These are phyloP conservation scores for Yoshiicerus persimilis DNA, from an alignment of 1,140 invertebrate genomes.

Conservation along the genomic window DNA sequence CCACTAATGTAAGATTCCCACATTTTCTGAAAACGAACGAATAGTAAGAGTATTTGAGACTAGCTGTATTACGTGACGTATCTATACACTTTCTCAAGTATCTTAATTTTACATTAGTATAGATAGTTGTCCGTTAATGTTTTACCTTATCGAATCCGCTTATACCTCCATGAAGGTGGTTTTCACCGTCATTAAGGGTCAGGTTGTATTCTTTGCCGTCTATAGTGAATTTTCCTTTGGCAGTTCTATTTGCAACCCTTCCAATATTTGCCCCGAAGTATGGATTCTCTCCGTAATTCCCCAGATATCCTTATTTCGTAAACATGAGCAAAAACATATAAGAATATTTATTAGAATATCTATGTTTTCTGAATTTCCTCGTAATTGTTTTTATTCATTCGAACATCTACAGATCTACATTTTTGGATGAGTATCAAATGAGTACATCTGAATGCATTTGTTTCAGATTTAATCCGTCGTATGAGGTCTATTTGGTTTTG, in stretches of 20 bases:
- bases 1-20: constrained; percentile 55
- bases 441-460: too few relatives aligned
- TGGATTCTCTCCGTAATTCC: constrained; percentile 59
- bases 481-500: too few relatives aligned
- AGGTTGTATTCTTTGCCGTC: constrained; percentile 70
- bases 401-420: too few relatives aligned
- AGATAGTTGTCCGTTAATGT: background rate
- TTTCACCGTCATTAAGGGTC: constrained; percentile 67
- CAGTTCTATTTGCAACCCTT: constrained; percentile 83
- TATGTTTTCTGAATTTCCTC: too few relatives aligned
- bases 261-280: constrained; percentile 89
- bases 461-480: too few relatives aligned
- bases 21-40: constrained; percentile 47
- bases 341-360: too few relatives aligned
- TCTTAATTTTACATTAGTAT: too few relatives aligned
- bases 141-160: constrained; percentile 81
- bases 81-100: background rate
- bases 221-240: constrained; percentile 67
- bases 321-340: background rate
- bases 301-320: constrained; percentile 63
- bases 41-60: background rate
- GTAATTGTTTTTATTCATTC: background rate
- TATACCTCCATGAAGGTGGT: constrained; percentile 77
- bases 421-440: too few relatives aligned
- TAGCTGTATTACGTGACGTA: background rate